Evolutionary conservation across 2,888 invertebrate species (phyloP).

Genomic region (Beris chalybata): DNA sequence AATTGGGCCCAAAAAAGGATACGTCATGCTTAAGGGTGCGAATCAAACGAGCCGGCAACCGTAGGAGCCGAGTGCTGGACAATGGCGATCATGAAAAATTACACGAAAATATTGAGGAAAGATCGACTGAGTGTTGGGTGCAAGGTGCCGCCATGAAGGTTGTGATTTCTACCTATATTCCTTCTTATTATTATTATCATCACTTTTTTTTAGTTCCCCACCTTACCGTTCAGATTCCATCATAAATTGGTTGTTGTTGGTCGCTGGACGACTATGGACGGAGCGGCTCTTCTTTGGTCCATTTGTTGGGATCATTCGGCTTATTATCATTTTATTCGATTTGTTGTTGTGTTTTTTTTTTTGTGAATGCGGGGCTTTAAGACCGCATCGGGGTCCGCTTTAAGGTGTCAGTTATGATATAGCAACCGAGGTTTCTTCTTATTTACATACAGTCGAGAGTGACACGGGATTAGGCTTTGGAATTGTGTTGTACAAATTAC

Average conservation of each 20-base stretch:
- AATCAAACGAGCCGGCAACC: conserved; percentile 18
- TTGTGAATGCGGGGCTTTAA: conserved; percentile 3
- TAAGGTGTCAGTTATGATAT: conserved; percentile 36
- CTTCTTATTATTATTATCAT: no score
- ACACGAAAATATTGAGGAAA: neutral
- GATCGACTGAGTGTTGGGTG: neutral
- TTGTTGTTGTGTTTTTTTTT: conserved; percentile 3
- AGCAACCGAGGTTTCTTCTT: conserved; percentile 29
- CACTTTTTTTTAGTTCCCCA: no score
- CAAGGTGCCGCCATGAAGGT: neutral
- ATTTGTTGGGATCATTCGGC: conserved; percentile 1
- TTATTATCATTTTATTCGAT: conserved; percentile 21
- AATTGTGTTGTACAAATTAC: conserved; percentile 20
- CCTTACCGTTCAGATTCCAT: no score
- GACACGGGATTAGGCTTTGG: conserved; percentile 27
- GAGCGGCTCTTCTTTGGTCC: no score
- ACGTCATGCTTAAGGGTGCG: neutral
- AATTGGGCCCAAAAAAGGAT: conserved; percentile 11
- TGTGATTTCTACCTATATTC: no score
- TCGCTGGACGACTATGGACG: no score
- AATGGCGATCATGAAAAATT: conserved; percentile 23
- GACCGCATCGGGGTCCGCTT: conserved; percentile 28
- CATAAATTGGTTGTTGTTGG: no score
- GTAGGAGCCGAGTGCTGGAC: conserved; percentile 23
- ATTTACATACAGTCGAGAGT: conserved; percentile 33